A percentile compares a stretch with the other conserved stretches of the same genome.
phyloP scores from a whole-genome alignment of 2,797 vertebrate genomes.

The Rhinogobio ventralis region DNA sequence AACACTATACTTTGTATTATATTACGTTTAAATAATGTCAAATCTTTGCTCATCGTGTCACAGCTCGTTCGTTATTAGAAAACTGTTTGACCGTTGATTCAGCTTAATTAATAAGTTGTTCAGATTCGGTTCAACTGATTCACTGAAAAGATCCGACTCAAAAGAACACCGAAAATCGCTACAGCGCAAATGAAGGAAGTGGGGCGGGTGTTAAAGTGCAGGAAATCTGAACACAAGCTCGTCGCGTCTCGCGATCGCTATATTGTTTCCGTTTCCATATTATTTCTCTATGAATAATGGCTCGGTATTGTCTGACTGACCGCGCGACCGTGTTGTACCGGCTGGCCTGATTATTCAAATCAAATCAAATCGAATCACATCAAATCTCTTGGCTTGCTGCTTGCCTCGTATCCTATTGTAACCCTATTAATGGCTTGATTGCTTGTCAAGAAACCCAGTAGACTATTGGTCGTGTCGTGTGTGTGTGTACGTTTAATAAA shows the following conservation, averaged over 20 bases:
- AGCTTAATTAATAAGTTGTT: background rate
- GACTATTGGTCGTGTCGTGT: background rate
- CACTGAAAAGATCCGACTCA: slow-evolving; percentile 13
- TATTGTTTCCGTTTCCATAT: slow-evolving; percentile 3
- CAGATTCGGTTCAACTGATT: background rate
- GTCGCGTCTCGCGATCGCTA: background rate
- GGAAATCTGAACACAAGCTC: slow-evolving; percentile 18
- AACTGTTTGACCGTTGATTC: background rate
- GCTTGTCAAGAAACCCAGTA: background rate
- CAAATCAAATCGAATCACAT: slow-evolving; percentile 1
- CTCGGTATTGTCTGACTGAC: background rate
- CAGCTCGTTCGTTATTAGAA: background rate
- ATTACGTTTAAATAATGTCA: background rate
- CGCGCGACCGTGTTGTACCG: background rate
- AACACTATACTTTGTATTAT: no score
- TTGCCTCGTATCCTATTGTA: background rate
- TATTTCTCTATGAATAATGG: background rate
- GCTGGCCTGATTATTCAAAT: slow-evolving; percentile 11
- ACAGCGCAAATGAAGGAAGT: slow-evolving; percentile 24
- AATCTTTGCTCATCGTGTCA: background rate
- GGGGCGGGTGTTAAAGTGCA: slow-evolving; percentile 18
- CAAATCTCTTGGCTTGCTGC: background rate
- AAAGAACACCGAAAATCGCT: background rate
- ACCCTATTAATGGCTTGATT: background rate
- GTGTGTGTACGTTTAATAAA: background rate